Percentiles rank a stretch among this genome's conserved stretches.
These are phyloP conservation scores for Cathartes aura DNA, from an alignment of 2,113 vertebrate genomes.

Conservation along the genomic window DNA sequence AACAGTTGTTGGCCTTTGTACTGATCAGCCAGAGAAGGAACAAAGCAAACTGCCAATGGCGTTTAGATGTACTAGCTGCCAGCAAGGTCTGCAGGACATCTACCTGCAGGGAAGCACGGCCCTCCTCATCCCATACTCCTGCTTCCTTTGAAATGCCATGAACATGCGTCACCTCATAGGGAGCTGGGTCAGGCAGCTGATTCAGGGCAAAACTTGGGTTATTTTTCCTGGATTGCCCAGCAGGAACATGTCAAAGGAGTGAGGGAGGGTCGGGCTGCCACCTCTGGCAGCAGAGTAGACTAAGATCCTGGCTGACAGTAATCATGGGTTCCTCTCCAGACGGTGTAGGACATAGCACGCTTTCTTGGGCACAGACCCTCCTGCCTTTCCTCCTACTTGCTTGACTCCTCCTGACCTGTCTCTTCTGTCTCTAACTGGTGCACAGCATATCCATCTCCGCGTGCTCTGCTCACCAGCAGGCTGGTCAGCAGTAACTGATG, in stretches of 20 bases:
- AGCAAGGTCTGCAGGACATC: not conserved
- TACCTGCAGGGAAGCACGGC: not conserved
- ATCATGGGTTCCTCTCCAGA: not conserved
- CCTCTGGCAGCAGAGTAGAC: not conserved
- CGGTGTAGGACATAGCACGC: not conserved
- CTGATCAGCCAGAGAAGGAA: not conserved
- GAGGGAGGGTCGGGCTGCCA: not conserved
- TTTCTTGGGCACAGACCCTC: not conserved
- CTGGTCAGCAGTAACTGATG: not conserved
- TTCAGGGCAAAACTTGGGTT: not conserved
- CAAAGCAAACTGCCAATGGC: not conserved
- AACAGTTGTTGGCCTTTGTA: not conserved
- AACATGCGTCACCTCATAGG: not conserved
- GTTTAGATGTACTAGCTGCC: not conserved
- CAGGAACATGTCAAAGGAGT: not conserved
- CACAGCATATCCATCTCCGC: no score
- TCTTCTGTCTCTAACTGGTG: not conserved
- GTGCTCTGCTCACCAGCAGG: not conserved
- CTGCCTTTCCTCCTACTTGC: not conserved
- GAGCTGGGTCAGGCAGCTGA: not conserved
- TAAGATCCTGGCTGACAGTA: not conserved
- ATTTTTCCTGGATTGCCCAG: not conserved
- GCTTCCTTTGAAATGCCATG: not conserved
- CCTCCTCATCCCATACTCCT: not conserved
- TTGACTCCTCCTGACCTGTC: not conserved